Percentiles rank a stretch among this genome's conserved stretches.
These are phyloP conservation scores for Sebastolobus altivelis DNA, from an alignment of 2,797 vertebrate genomes.

Conservation along the genomic window DNA sequence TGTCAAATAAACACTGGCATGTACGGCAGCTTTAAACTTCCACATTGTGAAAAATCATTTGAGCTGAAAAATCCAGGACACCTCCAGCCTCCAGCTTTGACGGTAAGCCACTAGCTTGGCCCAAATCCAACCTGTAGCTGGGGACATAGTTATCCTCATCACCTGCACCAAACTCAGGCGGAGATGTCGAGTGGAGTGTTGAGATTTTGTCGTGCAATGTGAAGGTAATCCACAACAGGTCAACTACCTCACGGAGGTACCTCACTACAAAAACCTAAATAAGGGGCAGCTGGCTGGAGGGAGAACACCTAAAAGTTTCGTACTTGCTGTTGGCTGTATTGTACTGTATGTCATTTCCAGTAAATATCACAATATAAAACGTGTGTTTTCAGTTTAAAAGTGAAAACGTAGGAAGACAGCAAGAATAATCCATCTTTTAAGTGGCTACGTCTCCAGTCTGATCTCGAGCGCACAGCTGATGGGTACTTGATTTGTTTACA, in stretches of 20 bases:
- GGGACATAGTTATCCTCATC: not conserved
- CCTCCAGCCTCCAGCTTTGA: constrained; percentile 18
- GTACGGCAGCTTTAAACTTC: constrained; percentile 13
- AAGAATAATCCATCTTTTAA: too few species aligned
- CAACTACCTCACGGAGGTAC: not conserved
- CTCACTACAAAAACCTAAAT: too few species aligned
- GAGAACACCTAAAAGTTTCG: too few species aligned
- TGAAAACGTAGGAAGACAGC: too few species aligned
- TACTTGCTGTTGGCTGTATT: too few species aligned
- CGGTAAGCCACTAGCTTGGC: not conserved
- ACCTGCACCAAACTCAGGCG: constrained; percentile 3
- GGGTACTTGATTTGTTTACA: too few species aligned
- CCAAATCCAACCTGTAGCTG: constrained; percentile 9
- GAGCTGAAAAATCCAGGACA: constrained; percentile 34
- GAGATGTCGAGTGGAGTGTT: not conserved
- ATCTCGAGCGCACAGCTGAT: too few species aligned
- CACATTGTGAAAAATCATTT: constrained; percentile 25
- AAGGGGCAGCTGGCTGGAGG: too few species aligned
- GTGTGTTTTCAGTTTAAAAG: too few species aligned
- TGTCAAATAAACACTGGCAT: constrained; percentile 7
- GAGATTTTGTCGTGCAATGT: not conserved
- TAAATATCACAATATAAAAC: too few species aligned
- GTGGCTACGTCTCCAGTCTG: too few species aligned
- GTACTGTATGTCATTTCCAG: too few species aligned
- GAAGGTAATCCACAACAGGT: not conserved